These are phyloP conservation scores for Oligia latruncula DNA, from an alignment of 2,888 invertebrate species.

Conservation along the genomic window DNA sequence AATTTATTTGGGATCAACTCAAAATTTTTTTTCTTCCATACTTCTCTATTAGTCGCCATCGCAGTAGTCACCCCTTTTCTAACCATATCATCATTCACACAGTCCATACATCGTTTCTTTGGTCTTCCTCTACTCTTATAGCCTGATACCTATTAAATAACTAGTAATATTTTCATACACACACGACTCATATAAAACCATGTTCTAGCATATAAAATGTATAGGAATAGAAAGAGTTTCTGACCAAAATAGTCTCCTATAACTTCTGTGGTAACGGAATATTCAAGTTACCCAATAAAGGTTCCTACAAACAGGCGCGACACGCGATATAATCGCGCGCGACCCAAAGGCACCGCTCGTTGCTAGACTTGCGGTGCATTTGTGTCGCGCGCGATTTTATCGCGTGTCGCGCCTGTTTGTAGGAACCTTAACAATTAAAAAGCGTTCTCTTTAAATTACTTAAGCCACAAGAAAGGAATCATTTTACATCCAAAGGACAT, in stretches of 20 bases:
- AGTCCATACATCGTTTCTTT: not conserved
- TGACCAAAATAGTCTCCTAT: not conserved
- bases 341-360: no score
- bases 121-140: not conserved
- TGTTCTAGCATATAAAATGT: slow-evolving; percentile 2
- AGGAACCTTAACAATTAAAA: no score
- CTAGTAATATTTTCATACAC: not conserved
- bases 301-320: no score
- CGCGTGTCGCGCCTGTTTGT: no score
- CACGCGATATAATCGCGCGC: no score
- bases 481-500: slow-evolving; percentile 13
- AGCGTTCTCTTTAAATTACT: slow-evolving; percentile 11
- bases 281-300: slow-evolving; percentile 1
- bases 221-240: not conserved
- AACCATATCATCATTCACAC: not conserved
- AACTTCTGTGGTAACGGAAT: slow-evolving; percentile 2
- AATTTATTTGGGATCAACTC: not conserved
- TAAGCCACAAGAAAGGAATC: slow-evolving; percentile 8
- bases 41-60: not conserved
- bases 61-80: no score
- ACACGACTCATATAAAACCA: no score
- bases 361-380: no score
- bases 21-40: not conserved
- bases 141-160: no score
- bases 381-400: no score